A percentile compares a stretch with the other conserved stretches of the same genome.
These are phyloP conservation scores for Trinorchestia longiramus DNA, from an alignment of 1,140 invertebrate genomes.

Conservation along the genomic window DNA sequence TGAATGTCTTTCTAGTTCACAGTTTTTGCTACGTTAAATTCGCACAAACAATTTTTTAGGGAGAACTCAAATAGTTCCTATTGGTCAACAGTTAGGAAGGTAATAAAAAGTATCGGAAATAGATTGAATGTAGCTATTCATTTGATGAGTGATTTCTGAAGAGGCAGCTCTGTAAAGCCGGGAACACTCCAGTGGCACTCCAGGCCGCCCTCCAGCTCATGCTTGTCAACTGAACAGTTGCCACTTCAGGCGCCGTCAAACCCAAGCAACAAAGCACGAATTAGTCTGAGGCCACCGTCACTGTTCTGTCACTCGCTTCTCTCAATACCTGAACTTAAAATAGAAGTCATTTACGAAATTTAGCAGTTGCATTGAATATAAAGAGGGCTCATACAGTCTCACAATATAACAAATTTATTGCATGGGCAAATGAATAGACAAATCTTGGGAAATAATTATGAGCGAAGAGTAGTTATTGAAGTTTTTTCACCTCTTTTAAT, in stretches of 20 bases:
- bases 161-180: neutral
- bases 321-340: neutral
- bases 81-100: neutral
- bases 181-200: neutral
- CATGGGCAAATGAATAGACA: no score
- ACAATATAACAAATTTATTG: no score
- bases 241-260: neutral
- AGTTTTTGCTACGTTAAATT: neutral
- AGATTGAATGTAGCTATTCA: neutral
- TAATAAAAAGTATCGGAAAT: neutral
- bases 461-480: no score
- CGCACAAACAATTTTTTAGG: neutral
- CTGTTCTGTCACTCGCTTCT: neutral
- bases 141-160: neutral
- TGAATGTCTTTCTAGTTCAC: neutral
- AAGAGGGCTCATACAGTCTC: no score
- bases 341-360: neutral
- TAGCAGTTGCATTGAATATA: neutral
- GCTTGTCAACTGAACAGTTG: constrained; percentile 41
- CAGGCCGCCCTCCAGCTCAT: neutral
- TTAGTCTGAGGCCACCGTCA: neutral
- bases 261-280: neutral
- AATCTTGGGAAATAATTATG: no score
- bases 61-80: neutral
- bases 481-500: no score